phyloP scores from a whole-genome alignment of 2,888 invertebrate genomes.

The Apodemia hepburni region DNA sequence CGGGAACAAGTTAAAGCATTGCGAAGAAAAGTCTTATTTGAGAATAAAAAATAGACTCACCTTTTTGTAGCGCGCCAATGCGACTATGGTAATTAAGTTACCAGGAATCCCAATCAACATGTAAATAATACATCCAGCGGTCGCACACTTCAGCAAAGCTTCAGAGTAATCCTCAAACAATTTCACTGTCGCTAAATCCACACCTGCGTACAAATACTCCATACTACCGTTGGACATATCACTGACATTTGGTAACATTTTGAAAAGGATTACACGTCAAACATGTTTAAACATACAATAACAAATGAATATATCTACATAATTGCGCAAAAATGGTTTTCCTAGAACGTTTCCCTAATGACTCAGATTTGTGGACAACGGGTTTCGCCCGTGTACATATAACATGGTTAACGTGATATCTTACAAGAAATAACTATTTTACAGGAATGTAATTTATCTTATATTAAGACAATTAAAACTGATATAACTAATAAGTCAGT shows the following conservation, averaged over 20 bases:
- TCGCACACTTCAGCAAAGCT: conserved; percentile 83
- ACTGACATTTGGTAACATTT: conserved; percentile 27
- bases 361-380: conserved; percentile 40
- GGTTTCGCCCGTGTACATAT: conserved; percentile 4
- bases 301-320: conserved; percentile 47
- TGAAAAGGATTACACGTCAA: conserved; percentile 36
- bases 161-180: conserved; percentile 85
- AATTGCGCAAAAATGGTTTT: conserved; percentile 39
- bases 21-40: neutral
- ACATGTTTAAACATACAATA: conserved; percentile 44
- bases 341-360: conserved; percentile 54
- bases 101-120: conserved; percentile 90
- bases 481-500: conserved; percentile 2
- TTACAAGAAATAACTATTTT: conserved; percentile 7
- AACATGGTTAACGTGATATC: neutral
- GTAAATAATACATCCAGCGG: conserved; percentile 85
- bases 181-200: conserved; percentile 51
- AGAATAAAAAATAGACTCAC: conserved; percentile 58
- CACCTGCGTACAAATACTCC: conserved; percentile 25
- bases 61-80: conserved; percentile 87
- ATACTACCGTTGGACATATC: conserved; percentile 15
- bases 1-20: neutral
- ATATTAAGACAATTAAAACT: neutral
- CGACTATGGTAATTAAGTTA: conserved; percentile 88
- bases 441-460: conserved; percentile 11